These are phyloP conservation scores for Pipistrellus pipistrellus DNA, from an alignment of 2,797 vertebrate genomes.

Conservation along the genomic window DNA sequence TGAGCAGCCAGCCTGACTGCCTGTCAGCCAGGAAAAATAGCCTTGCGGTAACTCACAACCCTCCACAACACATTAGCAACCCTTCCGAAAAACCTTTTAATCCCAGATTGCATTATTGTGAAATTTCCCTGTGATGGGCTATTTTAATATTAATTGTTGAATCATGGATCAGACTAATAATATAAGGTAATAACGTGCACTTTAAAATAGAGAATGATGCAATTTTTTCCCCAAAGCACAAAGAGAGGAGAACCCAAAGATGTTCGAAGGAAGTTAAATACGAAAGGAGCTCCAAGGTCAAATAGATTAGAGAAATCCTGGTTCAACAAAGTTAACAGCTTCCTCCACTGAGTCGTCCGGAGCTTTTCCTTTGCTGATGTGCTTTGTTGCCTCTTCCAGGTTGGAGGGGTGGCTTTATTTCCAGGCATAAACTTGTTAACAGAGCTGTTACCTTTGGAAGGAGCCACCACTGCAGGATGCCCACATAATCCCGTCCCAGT, in stretches of 20 bases:
- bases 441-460: not conserved
- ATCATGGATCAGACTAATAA: conserved; percentile 59
- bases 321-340: conserved; percentile 54
- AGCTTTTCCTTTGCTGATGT: not conserved
- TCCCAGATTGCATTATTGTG: conserved; percentile 60
- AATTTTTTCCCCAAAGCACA: conserved; percentile 36
- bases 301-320: conserved; percentile 54
- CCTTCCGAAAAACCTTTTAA: conserved; percentile 58
- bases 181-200: conserved; percentile 57
- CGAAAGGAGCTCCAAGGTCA: conserved; percentile 57
- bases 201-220: conserved; percentile 59
- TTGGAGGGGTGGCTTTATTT: not conserved
- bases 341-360: not conserved
- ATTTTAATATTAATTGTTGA: conserved; percentile 76
- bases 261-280: conserved; percentile 30
- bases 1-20: conserved; percentile 28
- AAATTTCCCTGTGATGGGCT: conserved; percentile 65
- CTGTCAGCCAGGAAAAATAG: conserved; percentile 38
- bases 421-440: not conserved
- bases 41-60: not conserved
- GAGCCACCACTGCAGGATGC: not conserved
- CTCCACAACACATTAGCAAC: conserved; percentile 61
- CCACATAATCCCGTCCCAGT: not conserved
- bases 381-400: not conserved
- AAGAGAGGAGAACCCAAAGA: conserved; percentile 58